Base-by-base conservation (phyloP, 1,140 invertebrate genomes). In the Philotrypesis tridentata region DNA sequence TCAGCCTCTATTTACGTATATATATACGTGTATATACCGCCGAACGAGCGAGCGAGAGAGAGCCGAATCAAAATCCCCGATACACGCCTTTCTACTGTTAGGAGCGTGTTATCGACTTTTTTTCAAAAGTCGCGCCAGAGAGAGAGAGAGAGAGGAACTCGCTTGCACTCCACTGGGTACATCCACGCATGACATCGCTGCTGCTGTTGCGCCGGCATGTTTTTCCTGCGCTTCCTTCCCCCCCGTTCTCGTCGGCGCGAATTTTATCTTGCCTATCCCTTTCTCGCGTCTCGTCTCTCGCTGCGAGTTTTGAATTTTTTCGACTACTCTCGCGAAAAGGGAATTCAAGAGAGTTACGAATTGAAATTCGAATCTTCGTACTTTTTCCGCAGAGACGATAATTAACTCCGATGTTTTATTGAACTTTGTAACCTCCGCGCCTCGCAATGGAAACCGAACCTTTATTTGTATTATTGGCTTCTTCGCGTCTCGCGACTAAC, bases 21-120 rank as follows among this genome's bases (percentile, higher is more conserved):
- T 48, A 72, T 73, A 23, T 17, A n/a, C n/a, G 23, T 27, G 63
- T 27, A 25, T 31, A 43, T 43, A 43, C 40, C 40, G 14, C 5
- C 17, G 67, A n/a, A n/a, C 65, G 72, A 43, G 21, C 67, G 23
- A 33, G 74, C 73, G n/a, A n/a, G n/a, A n/a, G n/a, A n/a, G n/a
- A n/a, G 71, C 43, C 21, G 43, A 82, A 82, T 77, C 80, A 72
- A 78, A 82, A 82, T 82, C 80, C 21, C 33, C 68, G 80, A 82
- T 82, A 77, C 72, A 12, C 68, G 40, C 33, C 17, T 8, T 61
- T 2, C n/a, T 11, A 3, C 65, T n/a, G 65, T 9, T 17, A 23
- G 21, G 17, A 37, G 63, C 61, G 37, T 60, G 40, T 82, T 76
- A 71, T 75, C 61, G 72, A 71, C 43, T 82, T 76, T 67, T 70